Evolutionary conservation across 2,888 invertebrate genomes (phyloP).

Genomic region (Chelonus formosanus): DNA sequence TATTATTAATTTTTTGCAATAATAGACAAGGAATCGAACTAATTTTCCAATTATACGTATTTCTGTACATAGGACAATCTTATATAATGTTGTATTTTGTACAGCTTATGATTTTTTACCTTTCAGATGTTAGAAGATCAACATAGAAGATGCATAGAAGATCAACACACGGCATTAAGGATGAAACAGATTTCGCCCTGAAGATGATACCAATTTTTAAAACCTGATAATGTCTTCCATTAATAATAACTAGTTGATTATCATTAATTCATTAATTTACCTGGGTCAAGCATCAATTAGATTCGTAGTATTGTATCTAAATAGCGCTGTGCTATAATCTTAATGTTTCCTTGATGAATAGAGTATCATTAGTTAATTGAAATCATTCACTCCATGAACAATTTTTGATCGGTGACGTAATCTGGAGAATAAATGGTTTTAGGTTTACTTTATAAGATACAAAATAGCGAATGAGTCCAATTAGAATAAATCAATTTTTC

Average conservation of each 20-base stretch:
- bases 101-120: conserved; percentile 47
- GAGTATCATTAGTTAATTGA: conserved; percentile 15
- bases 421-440: no score
- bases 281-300: conserved; percentile 22
- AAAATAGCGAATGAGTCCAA: no score
- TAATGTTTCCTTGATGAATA: conserved; percentile 21
- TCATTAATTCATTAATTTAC: no score
- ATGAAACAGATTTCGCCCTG: conserved; percentile 85
- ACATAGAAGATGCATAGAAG: conserved; percentile 89
- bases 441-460: no score
- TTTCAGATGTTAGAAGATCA: conserved; percentile 73
- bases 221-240: conserved; percentile 24
- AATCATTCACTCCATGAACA: no score
- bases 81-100: conserved; percentile 45
- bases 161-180: conserved; percentile 81
- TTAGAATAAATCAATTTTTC: no score
- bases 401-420: no score
- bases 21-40: no score
- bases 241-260: conserved; percentile 15
- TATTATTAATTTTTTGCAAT: no score
- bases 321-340: conserved; percentile 11
- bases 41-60: no score
- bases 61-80: no score
- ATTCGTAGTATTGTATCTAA: not conserved
- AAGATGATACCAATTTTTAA: conserved; percentile 92